A percentile compares a stretch with the other conserved stretches of the same genome.
Evolutionary conservation across 2,888 invertebrate species (phyloP).

Genomic region (Leptura quadrifasciata): DNA sequence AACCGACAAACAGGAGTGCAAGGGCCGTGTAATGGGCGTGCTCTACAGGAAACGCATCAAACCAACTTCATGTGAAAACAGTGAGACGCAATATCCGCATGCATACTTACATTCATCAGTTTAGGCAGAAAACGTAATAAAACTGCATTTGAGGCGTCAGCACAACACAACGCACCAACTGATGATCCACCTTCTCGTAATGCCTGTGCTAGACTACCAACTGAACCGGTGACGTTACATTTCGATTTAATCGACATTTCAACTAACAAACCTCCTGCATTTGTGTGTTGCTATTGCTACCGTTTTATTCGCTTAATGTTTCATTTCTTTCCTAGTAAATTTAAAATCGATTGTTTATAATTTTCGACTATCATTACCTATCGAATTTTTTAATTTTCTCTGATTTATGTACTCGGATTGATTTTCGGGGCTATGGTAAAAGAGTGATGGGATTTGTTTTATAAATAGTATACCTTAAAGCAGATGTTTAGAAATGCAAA

Average conservation of each 20-base stretch:
- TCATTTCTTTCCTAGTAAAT: background rate
- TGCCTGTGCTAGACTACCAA: conserved; percentile 53
- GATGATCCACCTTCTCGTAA: conserved; percentile 47
- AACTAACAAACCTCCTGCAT: background rate
- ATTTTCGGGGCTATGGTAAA: background rate
- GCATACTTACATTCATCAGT: conserved; percentile 66
- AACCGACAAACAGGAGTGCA: background rate
- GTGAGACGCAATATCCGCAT: background rate
- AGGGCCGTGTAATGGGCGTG: conserved; percentile 45
- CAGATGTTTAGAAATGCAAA: conserved; percentile 16
- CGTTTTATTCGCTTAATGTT: background rate
- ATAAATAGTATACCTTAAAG: conserved; percentile 9
- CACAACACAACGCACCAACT: conserved; percentile 54
- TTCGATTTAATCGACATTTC: conserved; percentile 51
- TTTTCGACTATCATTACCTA: background rate
- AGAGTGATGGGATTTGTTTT: background rate
- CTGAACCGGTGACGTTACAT: conserved; percentile 53
- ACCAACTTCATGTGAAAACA: background rate
- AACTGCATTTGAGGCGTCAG: conserved; percentile 57
- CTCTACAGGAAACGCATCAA: conserved; percentile 10
- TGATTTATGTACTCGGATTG: background rate
- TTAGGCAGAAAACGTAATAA: conserved; percentile 58
- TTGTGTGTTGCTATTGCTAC: background rate
- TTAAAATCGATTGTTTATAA: background rate
- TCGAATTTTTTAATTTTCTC: background rate